Percentiles rank a stretch among this genome's conserved stretches.
These are phyloP conservation scores for Drosophila prostipennis DNA, from an alignment of 2,888 invertebrate species.

Conservation along the genomic window DNA sequence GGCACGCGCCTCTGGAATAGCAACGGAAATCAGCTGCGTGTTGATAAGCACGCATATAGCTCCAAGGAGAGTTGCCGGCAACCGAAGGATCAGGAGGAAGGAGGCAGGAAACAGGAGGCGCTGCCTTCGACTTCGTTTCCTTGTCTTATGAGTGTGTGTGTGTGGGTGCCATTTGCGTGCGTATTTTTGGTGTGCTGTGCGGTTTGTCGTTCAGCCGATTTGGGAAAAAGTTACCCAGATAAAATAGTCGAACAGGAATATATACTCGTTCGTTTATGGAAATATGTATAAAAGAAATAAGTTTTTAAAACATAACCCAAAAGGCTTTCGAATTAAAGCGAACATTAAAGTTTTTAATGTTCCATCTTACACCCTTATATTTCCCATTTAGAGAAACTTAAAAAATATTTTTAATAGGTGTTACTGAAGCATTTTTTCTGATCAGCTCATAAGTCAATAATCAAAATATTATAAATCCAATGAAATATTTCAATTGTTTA, in stretches of 20 bases:
- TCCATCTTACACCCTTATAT: too few species aligned
- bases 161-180: slow-evolving; percentile 65
- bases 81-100: slow-evolving; percentile 15
- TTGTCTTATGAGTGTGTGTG: slow-evolving; percentile 18
- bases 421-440: too few species aligned
- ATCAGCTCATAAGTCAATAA: too few species aligned
- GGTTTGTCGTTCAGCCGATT: slow-evolving; percentile 56
- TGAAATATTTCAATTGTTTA: too few species aligned
- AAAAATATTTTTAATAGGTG: too few species aligned
- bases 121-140: slow-evolving; percentile 20
- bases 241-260: slow-evolving; percentile 38
- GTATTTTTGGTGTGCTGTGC: slow-evolving; percentile 74
- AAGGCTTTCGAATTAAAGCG: not conserved
- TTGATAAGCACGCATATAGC: slow-evolving; percentile 74
- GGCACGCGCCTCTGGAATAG: slow-evolving; percentile 71
- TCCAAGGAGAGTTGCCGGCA: slow-evolving; percentile 23
- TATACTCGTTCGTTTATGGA: not conserved
- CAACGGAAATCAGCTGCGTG: slow-evolving; percentile 81
- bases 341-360: too few species aligned
- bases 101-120: slow-evolving; percentile 26
- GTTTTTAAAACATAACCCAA: not conserved
- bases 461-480: too few species aligned
- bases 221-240: slow-evolving; percentile 10
- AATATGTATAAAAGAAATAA: not conserved
- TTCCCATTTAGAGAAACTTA: too few species aligned